phyloP scores from a whole-genome alignment of 2,888 invertebrate species.

The Agrotis puta region DNA sequence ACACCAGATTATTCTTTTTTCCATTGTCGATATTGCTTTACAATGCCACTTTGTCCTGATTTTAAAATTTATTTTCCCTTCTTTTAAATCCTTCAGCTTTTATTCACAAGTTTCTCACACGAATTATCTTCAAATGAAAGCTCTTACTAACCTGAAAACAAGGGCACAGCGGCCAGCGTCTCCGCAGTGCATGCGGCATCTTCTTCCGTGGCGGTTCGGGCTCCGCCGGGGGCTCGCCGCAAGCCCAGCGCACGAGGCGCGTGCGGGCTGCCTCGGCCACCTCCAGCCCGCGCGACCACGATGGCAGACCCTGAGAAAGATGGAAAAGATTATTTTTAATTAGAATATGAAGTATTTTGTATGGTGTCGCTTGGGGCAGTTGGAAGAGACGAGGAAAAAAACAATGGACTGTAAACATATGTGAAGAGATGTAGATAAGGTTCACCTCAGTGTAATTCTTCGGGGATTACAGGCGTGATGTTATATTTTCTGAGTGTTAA shows the following conservation, averaged over 20 bases:
- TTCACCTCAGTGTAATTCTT: too few species aligned
- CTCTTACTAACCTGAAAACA: constrained; percentile 93
- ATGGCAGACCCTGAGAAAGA: constrained; percentile 92
- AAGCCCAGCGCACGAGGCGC: constrained; percentile 91
- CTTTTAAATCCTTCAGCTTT: not conserved
- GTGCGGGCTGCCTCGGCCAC: constrained; percentile 93
- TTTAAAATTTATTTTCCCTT: not conserved
- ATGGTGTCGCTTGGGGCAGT: too few species aligned
- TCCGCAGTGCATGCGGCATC: constrained; percentile 94
- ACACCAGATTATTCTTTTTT: too few species aligned
- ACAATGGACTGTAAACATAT: too few species aligned
- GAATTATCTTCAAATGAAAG: not conserved
- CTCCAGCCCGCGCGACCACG: constrained; percentile 92
- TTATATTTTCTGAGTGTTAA: too few species aligned
- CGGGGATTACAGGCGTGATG: too few species aligned
- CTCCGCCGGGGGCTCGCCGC: constrained; percentile 91
- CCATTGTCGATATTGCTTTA: too few species aligned
- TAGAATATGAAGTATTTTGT: not conserved
- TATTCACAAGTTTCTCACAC: not conserved
- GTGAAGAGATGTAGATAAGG: too few species aligned
- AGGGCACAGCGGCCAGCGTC: constrained; percentile 94
- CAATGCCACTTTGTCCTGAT: too few species aligned
- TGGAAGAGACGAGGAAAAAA: too few species aligned
- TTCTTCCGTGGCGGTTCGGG: constrained; percentile 92
- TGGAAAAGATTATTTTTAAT: constrained; percentile 40